Percentiles rank a stretch among this genome's conserved stretches.
phyloP scores from a whole-genome alignment of 2,888 invertebrate species.

The Penaeus monodon region DNA sequence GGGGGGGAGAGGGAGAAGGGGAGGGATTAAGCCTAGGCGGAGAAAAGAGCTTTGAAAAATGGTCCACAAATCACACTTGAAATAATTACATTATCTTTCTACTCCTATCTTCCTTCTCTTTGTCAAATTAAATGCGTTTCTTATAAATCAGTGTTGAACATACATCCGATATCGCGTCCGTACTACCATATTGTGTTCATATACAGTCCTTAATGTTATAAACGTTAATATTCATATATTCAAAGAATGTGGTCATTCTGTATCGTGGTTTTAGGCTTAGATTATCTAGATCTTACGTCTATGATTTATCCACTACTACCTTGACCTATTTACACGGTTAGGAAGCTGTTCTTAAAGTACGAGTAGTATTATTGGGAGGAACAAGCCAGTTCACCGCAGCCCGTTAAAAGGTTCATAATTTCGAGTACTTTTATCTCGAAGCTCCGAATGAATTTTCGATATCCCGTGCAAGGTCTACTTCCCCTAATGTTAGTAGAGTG shows the following conservation, averaged over 20 bases:
- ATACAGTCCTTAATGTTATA: too few relatives aligned
- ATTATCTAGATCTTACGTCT: neutral
- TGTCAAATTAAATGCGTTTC: neutral
- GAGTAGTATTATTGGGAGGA: neutral
- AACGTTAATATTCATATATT: too few relatives aligned
- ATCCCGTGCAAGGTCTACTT: constrained; percentile 34
- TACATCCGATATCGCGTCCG: too few relatives aligned
- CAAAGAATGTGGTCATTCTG: too few relatives aligned
- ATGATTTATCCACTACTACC: constrained; percentile 30
- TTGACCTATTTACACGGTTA: constrained; percentile 42
- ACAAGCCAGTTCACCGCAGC: constrained; percentile 16
- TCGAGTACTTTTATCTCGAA: neutral
- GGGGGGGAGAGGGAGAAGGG: neutral
- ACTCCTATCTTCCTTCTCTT: neutral
- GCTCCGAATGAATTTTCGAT: constrained; percentile 3
- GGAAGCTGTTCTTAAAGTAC: constrained; percentile 29
- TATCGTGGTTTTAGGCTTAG: too few relatives aligned
- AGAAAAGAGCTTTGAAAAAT: neutral
- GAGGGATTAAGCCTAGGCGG: neutral
- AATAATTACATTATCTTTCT: neutral
- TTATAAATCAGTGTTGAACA: neutral
- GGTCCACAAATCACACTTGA: neutral
- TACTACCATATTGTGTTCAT: too few relatives aligned
- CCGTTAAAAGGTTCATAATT: constrained; percentile 10
- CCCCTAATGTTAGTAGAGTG: constrained; percentile 29